phyloP scores from a whole-genome alignment of 2,113 vertebrate genomes.

The Callospermophilus lateralis region DNA sequence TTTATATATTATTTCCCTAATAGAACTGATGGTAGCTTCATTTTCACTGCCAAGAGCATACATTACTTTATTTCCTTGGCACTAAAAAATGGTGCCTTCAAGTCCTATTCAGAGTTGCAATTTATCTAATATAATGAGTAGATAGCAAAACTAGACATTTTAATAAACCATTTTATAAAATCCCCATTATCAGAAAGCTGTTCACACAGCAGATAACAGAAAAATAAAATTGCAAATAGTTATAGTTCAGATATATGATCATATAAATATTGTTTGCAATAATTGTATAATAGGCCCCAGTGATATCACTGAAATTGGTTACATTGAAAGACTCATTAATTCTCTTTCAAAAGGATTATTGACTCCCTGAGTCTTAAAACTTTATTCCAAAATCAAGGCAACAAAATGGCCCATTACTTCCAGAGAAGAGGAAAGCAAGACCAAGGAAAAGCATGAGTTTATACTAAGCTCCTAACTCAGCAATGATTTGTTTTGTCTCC shows the following conservation, averaged over 20 bases:
- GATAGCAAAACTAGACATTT: slow-evolving; percentile 56
- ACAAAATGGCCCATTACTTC: slow-evolving; percentile 37
- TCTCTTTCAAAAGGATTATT: slow-evolving; percentile 38
- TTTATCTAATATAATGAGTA: slow-evolving; percentile 71
- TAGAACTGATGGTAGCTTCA: slow-evolving; percentile 55
- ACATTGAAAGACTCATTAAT: slow-evolving; percentile 20
- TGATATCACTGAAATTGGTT: slow-evolving; percentile 34
- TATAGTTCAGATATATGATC: slow-evolving; percentile 1
- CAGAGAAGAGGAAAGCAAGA: neutral
- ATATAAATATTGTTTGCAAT: slow-evolving; percentile 23
- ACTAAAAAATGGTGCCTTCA: slow-evolving; percentile 64
- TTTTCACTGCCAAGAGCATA: slow-evolving; percentile 54
- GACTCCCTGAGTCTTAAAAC: slow-evolving; percentile 39
- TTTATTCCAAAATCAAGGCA: slow-evolving; percentile 55
- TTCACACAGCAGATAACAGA: slow-evolving; percentile 10
- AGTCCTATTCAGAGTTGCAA: slow-evolving; percentile 51
- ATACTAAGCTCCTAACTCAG: neutral
- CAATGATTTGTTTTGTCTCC: neutral
- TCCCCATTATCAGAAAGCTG: slow-evolving; percentile 2
- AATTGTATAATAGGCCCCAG: neutral
- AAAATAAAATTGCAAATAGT: slow-evolving; percentile 50
- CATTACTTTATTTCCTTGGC: slow-evolving; percentile 61
- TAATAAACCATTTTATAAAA: slow-evolving; percentile 64
- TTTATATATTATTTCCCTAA: slow-evolving; percentile 49
- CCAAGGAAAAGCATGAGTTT: neutral